Percentiles rank a stretch among this genome's conserved stretches.
These are phyloP conservation scores for Sepioteuthis lessoniana DNA, from an alignment of 2,888 invertebrate genomes.

Conservation along the genomic window DNA sequence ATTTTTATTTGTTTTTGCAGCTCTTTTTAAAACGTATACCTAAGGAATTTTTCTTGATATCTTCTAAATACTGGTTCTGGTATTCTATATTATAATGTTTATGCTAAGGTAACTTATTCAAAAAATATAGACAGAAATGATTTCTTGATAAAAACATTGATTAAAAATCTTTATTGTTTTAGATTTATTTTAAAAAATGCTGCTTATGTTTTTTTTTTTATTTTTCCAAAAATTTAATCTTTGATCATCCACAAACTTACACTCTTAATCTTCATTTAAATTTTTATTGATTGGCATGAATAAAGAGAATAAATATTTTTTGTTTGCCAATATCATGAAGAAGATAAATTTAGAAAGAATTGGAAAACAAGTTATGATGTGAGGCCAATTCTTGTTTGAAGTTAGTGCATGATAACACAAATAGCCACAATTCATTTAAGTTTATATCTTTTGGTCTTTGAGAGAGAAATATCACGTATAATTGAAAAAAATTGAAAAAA, in stretches of 20 bases:
- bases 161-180: background rate
- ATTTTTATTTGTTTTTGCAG: background rate
- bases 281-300: background rate
- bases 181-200: background rate
- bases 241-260: background rate
- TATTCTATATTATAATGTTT: background rate
- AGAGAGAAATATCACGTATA: background rate
- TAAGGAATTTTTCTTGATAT: background rate
- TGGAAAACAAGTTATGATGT: background rate
- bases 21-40: background rate
- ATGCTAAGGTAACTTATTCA: background rate
- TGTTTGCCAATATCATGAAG: background rate
- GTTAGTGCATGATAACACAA: background rate
- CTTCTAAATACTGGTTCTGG: background rate
- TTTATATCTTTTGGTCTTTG: background rate
- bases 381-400: background rate
- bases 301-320: background rate
- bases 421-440: background rate
- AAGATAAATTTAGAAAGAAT: background rate
- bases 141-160: background rate
- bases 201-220: background rate
- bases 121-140: background rate
- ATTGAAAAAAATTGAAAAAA: background rate
- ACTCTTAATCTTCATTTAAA: background rate
- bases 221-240: background rate